Conservation (phyloP, 2,888 invertebrate genomes). For the Allacma fusca region DNA sequence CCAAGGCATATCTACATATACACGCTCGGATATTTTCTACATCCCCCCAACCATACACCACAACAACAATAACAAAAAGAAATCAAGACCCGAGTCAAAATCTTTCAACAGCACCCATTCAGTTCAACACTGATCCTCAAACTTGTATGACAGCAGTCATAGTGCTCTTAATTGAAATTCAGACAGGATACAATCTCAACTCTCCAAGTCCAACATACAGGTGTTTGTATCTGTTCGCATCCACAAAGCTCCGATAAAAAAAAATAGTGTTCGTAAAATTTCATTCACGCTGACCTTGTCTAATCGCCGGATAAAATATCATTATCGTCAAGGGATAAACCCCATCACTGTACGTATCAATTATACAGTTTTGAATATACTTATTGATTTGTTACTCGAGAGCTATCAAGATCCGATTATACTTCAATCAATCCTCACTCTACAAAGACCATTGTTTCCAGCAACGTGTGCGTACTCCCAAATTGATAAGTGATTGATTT, state of each 20-base stretch:
- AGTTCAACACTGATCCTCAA: not conserved
- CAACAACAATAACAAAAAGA: constrained; percentile 7
- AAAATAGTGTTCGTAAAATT: not conserved
- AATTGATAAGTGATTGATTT: not conserved
- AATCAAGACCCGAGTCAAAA: constrained; percentile 10
- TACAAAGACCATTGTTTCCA: not conserved
- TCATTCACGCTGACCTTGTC: constrained; percentile 29
- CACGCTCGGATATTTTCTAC: not conserved
- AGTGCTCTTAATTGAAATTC: not conserved
- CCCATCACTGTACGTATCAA: not conserved
- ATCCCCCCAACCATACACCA: not conserved
- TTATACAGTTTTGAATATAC: not conserved
- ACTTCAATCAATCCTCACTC: not conserved
- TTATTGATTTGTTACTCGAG: not conserved
- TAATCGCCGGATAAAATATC: constrained; percentile 30
- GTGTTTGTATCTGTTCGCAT: not conserved
- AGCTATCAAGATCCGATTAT: not conserved
- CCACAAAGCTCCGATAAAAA: no score
- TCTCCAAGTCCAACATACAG: not conserved
- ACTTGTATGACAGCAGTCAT: not conserved
- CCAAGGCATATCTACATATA: not conserved
- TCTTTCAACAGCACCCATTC: constrained; percentile 12
- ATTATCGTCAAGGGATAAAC: not conserved
- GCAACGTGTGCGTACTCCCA: not conserved
- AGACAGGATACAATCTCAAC: not conserved